phyloP scores from a whole-genome alignment of 2,888 invertebrate genomes.

The Spicauda simplicius region DNA sequence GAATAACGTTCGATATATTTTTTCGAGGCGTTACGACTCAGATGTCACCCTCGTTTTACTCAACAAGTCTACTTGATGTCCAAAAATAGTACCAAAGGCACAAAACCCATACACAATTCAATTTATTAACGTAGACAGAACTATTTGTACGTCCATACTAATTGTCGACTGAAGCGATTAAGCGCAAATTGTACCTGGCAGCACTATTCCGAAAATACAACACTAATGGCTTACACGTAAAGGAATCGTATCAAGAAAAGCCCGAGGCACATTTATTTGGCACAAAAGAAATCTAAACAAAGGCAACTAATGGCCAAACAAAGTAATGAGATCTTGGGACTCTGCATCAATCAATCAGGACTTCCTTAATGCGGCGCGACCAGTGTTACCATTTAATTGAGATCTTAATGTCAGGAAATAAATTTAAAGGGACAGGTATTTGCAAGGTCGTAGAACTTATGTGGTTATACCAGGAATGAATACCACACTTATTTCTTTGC shows the following conservation, averaged over 20 bases:
- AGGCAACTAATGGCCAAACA: slow-evolving; percentile 49
- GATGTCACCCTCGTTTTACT: too few species aligned
- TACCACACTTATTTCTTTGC: too few species aligned
- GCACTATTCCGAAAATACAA: neutral
- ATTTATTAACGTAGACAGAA: too few species aligned
- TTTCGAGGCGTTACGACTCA: too few species aligned
- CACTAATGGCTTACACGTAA: slow-evolving; percentile 3
- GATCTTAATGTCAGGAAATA: neutral
- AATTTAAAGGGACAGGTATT: neutral
- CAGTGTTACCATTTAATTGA: neutral
- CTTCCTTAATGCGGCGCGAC: slow-evolving; percentile 19
- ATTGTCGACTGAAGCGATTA: too few species aligned
- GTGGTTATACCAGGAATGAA: too few species aligned
- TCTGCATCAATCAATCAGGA: slow-evolving; percentile 56
- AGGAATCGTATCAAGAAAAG: slow-evolving; percentile 1
- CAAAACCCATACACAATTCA: too few species aligned
- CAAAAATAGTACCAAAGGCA: too few species aligned
- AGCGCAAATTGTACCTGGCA: neutral
- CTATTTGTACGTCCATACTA: too few species aligned
- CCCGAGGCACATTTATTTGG: slow-evolving; percentile 1
- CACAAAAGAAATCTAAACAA: slow-evolving; percentile 49
- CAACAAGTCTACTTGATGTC: too few species aligned
- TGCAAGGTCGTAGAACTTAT: too few species aligned
- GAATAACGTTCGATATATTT: too few species aligned
- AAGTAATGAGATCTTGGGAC: slow-evolving; percentile 56